Evolutionary conservation across 2,888 invertebrate species (phyloP), one percentile per base, ranked within the genome.

Genomic region (Lycia hirtaria): DNA sequence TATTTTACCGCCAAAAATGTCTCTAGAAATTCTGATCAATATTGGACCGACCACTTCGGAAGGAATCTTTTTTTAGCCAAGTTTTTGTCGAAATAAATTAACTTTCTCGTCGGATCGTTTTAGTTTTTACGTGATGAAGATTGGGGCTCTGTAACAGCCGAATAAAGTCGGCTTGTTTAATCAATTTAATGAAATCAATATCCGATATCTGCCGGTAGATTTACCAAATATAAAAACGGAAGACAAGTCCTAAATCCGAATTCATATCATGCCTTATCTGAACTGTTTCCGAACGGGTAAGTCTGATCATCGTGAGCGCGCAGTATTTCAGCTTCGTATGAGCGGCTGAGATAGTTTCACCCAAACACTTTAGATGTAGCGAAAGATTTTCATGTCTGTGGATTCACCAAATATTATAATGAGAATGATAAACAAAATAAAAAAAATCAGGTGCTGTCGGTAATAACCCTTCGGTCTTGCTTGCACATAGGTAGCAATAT

Each of bases 261-360:
- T 79, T 79, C 78, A 79, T 79, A 79, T 79, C 78, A 78, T 78
- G 79, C 71, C 78, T 79, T 79, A 79, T 79, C 78, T 73, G 72
- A 78, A 78, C 75, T 73, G 73, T 73, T 79, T 78, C 78, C 78
- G 57, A 78, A 68, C 75, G 78, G 76, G 77, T 79, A 67, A 62
- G 58, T 63, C 49, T 56, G 50, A 41, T 48, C 37, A 32, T 43
- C 48, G 43, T 37, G 14, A 10, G 43, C 6, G 48, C 24, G 19
- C 57, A 58, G 57, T 58, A 49, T 48, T 47, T 28, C 22, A 38
- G 28, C 35, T 52, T 33, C 26, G 12, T 17, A 43, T 20, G n/a
- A 26, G 5, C 12, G 9, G 33, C 2, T 12, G 6, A 19, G n/a
- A n/a, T n/a, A n/a, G 4, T 33, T 14, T 12, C n/a, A n/a, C 32